Evolutionary conservation across 2,888 invertebrate species (phyloP).

Genomic region (Rhodophaea formosa): DNA sequence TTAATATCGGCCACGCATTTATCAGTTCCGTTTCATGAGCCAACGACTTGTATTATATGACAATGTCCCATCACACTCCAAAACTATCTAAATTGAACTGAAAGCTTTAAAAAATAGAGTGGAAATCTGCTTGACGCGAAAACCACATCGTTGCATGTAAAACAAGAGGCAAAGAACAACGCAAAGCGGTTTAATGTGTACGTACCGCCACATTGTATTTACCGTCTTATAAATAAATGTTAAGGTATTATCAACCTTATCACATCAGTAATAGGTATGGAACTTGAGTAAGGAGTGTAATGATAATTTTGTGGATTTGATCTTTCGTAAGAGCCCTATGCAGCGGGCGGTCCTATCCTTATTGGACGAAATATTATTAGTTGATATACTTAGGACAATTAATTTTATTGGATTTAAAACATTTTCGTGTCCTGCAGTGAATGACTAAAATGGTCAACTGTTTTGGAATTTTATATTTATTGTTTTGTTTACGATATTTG

Average conservation of each 20-base stretch:
- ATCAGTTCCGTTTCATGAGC: slow-evolving; percentile 72
- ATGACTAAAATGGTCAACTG: slow-evolving; percentile 23
- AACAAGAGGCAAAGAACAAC: slow-evolving; percentile 61
- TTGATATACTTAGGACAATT: slow-evolving; percentile 47
- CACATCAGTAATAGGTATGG: slow-evolving; percentile 31
- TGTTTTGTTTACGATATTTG: not conserved
- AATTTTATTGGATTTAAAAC: slow-evolving; percentile 52
- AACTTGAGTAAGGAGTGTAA: slow-evolving; percentile 15
- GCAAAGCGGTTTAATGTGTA: slow-evolving; percentile 44
- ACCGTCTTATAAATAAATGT: slow-evolving; percentile 25
- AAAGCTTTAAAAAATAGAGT: slow-evolving; percentile 33
- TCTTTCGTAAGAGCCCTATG: slow-evolving; percentile 45
- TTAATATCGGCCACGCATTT: slow-evolving; percentile 70
- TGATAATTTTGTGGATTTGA: slow-evolving; percentile 27
- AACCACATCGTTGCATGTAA: slow-evolving; percentile 53
- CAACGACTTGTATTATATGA: slow-evolving; percentile 68
- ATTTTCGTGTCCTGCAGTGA: slow-evolving; percentile 47
- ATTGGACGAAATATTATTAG: slow-evolving; percentile 61
- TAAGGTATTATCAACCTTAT: slow-evolving; percentile 41
- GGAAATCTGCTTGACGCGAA: slow-evolving; percentile 35
- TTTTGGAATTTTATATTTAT: not conserved
- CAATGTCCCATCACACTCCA: slow-evolving; percentile 49
- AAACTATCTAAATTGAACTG: slow-evolving; percentile 33
- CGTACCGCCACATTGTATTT: slow-evolving; percentile 32
- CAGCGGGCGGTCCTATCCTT: slow-evolving; percentile 62